Base-by-base conservation (phyloP, 1,140 invertebrate genomes). In the Calycopis cecrops region DNA sequence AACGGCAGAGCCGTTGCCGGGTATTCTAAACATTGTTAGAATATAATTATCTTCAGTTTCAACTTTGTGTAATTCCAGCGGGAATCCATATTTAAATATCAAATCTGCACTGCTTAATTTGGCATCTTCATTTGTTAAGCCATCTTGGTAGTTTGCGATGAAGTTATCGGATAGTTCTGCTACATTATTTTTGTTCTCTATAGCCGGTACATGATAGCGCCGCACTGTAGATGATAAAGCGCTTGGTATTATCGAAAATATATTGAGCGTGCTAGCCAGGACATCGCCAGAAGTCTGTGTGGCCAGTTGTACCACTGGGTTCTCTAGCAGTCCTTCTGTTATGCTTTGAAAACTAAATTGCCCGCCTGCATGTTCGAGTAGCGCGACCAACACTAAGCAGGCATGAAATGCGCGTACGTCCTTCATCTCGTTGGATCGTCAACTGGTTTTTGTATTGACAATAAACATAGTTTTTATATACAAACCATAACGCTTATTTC, bases 41-140 rank as follows among this genome's bases (percentile, higher is more conserved):
- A 53, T 53, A 12, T 53, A 53, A 10, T 38, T 37, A 42, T 53
- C 52, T 28, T 44, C 18, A 4, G 52, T 53, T 14, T 42, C 40
- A 37, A 53, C 65, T 4, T 17, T 16, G 38, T 71, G 60, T 44
- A 56, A 55, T 53, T 53, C 52, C 1, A 62, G 61, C 10, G 55
- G 48, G 18, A 62, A 63, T 10, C 55, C 63, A 47, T 71, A 61
- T 60, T 70, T 74, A 14, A 21, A 33, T 18, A 70, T 60, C 8
- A 71, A 44, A 44, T 71, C 55, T 1, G 63, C 63, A 35, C 63
- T 61, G 17, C 62, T 69, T 17, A 69, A 33, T 42, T 48, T 10
- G 7, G 55, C 53, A 50, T 68, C 69, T 60, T 69, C 57, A 48
- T 62, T 60, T 4, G 54, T 52, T 21, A 52, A 35, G 1, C 56